Evolutionary conservation across 1,140 invertebrate genomes (phyloP).

Genomic region (Orussus abietinus): DNA sequence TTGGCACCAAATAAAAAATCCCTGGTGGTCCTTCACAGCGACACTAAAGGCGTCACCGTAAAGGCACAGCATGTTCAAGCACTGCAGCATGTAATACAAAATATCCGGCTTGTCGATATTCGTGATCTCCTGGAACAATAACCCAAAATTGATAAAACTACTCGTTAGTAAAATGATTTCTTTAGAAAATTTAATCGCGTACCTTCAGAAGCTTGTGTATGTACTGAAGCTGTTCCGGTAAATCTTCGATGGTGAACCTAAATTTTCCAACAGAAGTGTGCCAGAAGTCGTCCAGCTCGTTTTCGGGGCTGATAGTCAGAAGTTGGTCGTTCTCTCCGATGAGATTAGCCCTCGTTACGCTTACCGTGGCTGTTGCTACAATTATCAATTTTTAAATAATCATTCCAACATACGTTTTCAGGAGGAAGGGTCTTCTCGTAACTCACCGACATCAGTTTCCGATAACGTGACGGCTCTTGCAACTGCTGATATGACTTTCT

Average conservation of each 20-base stretch:
- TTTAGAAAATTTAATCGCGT: slow-evolving; percentile 27
- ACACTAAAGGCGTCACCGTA: slow-evolving; percentile 90
- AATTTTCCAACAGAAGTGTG: slow-evolving; percentile 90
- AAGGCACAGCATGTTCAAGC: slow-evolving; percentile 85
- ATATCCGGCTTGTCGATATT: slow-evolving; percentile 86
- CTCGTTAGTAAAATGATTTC: slow-evolving; percentile 14
- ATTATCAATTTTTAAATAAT: slow-evolving; percentile 18
- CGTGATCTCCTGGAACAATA: slow-evolving; percentile 69
- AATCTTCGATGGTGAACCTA: slow-evolving; percentile 83
- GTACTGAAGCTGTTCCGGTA: slow-evolving; percentile 89
- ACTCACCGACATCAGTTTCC: slow-evolving; percentile 79
- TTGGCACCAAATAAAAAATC: slow-evolving; percentile 97
- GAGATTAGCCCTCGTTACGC: slow-evolving; percentile 64
- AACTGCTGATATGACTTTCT: slow-evolving; percentile 73
- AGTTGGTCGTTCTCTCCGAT: slow-evolving; percentile 68
- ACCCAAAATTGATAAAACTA: not conserved
- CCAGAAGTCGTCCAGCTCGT: slow-evolving; percentile 81
- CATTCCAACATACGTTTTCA: slow-evolving; percentile 7
- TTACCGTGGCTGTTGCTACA: slow-evolving; percentile 59
- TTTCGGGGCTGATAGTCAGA: slow-evolving; percentile 62
- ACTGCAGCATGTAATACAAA: slow-evolving; percentile 88
- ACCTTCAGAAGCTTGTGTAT: slow-evolving; percentile 88
- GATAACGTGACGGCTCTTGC: slow-evolving; percentile 85
- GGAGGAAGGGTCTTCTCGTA: slow-evolving; percentile 1
- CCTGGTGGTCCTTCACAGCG: slow-evolving; percentile 84